These are phyloP conservation scores for Eurystomus glaucurus DNA, from an alignment of 2,797 vertebrate species.

Conservation along the genomic window DNA sequence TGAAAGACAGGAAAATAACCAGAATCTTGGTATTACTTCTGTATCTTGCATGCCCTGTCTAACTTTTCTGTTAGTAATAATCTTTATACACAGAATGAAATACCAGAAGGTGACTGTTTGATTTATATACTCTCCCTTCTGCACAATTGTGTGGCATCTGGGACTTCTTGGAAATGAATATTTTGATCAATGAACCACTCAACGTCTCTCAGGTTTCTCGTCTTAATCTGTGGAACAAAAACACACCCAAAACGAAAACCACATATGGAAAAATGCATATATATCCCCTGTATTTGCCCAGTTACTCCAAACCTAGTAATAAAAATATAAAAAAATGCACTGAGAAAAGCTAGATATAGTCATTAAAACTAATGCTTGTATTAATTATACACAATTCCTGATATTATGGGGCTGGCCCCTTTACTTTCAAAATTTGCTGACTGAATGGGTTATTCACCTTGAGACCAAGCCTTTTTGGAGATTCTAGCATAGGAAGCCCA, in stretches of 20 bases:
- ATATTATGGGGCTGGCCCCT: not conserved
- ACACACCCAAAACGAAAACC: not conserved
- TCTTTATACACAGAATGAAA: not conserved
- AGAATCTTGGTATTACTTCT: not conserved
- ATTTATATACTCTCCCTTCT: not conserved
- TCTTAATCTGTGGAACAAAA: conserved; percentile 15
- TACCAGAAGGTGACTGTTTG: not conserved
- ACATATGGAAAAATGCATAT: not conserved
- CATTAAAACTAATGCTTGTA: not conserved
- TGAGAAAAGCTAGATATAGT: not conserved
- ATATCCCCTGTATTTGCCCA: not conserved
- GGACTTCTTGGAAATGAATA: not conserved
- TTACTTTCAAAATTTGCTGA: not conserved
- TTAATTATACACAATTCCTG: not conserved
- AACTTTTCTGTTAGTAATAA: not conserved
- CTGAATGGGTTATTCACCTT: not conserved
- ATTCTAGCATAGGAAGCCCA: not conserved
- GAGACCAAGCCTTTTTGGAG: not conserved
- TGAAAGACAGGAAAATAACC: conserved; percentile 25
- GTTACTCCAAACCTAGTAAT: not conserved
- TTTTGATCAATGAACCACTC: not conserved
- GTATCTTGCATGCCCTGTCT: not conserved
- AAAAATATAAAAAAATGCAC: not conserved
- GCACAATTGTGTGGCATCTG: not conserved
- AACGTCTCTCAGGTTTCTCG: not conserved